phyloP scores from a whole-genome alignment of 1,140 invertebrate genomes.

The Diorhabda sublineata region DNA sequence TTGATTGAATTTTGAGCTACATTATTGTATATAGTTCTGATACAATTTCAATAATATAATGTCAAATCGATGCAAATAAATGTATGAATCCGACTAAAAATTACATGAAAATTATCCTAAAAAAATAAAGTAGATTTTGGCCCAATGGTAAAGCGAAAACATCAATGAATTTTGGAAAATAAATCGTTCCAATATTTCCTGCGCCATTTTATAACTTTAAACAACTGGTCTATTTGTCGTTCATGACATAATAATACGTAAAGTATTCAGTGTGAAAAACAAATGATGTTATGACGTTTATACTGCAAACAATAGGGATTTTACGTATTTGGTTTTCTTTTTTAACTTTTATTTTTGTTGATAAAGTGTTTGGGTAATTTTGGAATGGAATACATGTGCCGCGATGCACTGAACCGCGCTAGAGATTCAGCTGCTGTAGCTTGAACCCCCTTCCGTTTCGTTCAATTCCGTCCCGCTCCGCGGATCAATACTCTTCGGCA shows the following conservation, averaged over 20 bases:
- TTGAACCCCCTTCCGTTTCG: background rate
- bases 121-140: too few relatives aligned
- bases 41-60: too few relatives aligned
- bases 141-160: too few relatives aligned
- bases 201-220: background rate
- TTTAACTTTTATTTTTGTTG: background rate
- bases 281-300: background rate
- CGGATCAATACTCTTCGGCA: slow-evolving; percentile 1
- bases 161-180: too few relatives aligned
- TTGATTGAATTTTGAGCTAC: too few relatives aligned
- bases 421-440: background rate
- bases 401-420: slow-evolving; percentile 1
- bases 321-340: background rate
- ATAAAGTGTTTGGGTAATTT: background rate
- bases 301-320: background rate
- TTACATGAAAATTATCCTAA: too few relatives aligned
- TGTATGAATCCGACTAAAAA: too few relatives aligned
- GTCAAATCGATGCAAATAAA: too few relatives aligned
- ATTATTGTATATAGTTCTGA: too few relatives aligned
- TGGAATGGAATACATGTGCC: background rate
- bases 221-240: background rate
- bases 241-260: background rate
- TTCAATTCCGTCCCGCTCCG: background rate
- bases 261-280: background rate
- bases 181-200: background rate